These are phyloP conservation scores for Macrosiphum euphorbiae DNA, from an alignment of 2,888 invertebrate species.

Conservation along the genomic window DNA sequence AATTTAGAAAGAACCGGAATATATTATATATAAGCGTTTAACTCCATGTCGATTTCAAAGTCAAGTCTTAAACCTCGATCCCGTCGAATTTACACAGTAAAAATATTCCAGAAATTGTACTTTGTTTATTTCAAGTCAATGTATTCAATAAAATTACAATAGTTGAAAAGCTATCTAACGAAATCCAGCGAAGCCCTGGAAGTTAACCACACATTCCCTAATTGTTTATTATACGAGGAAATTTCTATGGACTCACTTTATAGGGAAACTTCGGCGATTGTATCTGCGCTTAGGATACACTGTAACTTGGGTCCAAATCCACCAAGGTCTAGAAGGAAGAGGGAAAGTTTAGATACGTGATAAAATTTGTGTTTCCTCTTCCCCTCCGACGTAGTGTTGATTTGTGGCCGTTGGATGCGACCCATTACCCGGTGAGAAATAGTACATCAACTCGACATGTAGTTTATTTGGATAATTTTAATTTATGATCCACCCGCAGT, in stretches of 20 bases:
- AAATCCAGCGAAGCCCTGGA: background rate
- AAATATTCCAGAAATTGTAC: slow-evolving; percentile 23
- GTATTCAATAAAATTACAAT: slow-evolving; percentile 38
- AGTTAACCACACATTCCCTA: background rate
- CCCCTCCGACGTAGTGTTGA: slow-evolving; percentile 28
- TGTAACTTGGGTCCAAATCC: slow-evolving; percentile 38
- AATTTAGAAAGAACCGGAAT: background rate
- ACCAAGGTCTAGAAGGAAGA: slow-evolving; percentile 10
- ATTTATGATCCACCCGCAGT: slow-evolving; percentile 17
- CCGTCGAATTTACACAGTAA: background rate
- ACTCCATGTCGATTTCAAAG: background rate
- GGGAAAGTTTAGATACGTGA: slow-evolving; percentile 61
- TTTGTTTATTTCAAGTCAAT: slow-evolving; percentile 4
- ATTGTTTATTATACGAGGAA: slow-evolving; percentile 45
- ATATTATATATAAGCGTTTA: background rate
- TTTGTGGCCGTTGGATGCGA: slow-evolving; percentile 53
- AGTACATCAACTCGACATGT: slow-evolving; percentile 44
- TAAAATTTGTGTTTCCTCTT: slow-evolving; percentile 45
- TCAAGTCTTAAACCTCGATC: background rate
- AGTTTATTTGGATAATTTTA: slow-evolving; percentile 54
- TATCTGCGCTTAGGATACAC: slow-evolving; percentile 21
- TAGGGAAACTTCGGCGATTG: slow-evolving; percentile 45
- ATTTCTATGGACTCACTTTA: slow-evolving; percentile 28
- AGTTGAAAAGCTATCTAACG: background rate
- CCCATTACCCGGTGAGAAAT: slow-evolving; percentile 57